These are phyloP conservation scores for Myocastor coypus DNA, from an alignment of 2,113 vertebrate genomes.

Conservation along the genomic window DNA sequence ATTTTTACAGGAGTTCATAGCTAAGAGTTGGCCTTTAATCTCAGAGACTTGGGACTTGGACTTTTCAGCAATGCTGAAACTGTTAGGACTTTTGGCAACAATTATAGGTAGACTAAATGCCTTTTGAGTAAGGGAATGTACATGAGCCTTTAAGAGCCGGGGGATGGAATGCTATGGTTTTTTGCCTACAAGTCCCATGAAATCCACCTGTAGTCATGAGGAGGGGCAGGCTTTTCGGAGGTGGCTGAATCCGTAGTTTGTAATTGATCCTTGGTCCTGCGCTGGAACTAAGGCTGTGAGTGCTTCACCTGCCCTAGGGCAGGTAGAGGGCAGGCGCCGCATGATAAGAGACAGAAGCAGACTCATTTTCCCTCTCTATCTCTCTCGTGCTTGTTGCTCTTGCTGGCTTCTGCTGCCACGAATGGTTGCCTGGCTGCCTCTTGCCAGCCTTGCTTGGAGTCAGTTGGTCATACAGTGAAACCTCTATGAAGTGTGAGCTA, in stretches of 20 bases:
- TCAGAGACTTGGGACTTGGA: background rate
- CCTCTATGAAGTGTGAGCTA: background rate
- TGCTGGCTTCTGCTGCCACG: background rate
- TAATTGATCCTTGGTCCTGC: background rate
- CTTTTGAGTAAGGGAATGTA: background rate
- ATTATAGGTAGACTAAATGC: background rate
- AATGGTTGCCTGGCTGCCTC: background rate
- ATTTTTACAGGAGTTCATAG: background rate
- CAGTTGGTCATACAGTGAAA: background rate
- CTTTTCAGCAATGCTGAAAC: background rate
- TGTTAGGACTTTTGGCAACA: background rate
- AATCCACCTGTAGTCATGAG: background rate
- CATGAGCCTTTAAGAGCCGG: background rate
- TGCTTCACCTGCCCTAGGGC: background rate
- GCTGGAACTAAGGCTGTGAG: background rate
- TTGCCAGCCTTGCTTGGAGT: background rate
- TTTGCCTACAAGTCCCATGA: background rate
- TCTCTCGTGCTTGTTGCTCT: background rate
- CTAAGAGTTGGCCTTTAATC: background rate
- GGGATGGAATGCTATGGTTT: background rate
- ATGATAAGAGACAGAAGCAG: background rate
- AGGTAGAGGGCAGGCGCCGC: background rate
- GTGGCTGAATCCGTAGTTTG: background rate
- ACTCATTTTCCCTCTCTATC: background rate
- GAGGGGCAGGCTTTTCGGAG: background rate